Percentiles rank a stretch among this genome's conserved stretches.
These are phyloP conservation scores for Eristalis tenax DNA, from an alignment of 2,888 invertebrate species.

Conservation along the genomic window DNA sequence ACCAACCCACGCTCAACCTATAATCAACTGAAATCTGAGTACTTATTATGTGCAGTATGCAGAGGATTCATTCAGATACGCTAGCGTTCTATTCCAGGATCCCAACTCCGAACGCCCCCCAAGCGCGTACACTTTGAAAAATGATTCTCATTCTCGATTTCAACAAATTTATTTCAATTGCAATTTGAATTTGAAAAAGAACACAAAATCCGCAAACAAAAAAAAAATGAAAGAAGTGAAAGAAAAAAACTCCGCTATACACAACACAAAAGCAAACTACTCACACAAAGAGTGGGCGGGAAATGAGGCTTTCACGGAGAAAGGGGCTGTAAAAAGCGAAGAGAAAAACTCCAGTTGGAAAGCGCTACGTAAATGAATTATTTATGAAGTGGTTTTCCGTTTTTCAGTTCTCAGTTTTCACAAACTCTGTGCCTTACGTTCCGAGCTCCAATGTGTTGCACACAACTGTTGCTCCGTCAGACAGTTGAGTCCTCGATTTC, in stretches of 20 bases:
- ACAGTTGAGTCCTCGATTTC: conserved; percentile 64
- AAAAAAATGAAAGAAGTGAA: not conserved
- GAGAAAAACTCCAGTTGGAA: conserved; percentile 66
- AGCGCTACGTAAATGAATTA: conserved; percentile 79
- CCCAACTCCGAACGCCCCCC: conserved; percentile 56
- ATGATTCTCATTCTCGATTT: conserved; percentile 72
- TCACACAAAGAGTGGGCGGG: conserved; percentile 45
- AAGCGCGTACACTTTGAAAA: conserved; percentile 70
- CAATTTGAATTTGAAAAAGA: conserved; percentile 68
- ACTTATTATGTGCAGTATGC: conserved; percentile 63
- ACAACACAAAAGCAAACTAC: conserved; percentile 58
- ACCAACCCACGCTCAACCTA: not conserved
- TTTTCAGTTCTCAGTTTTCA: conserved; percentile 71
- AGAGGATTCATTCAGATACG: conserved; percentile 26
- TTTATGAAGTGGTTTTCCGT: conserved; percentile 80
- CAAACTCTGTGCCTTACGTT: conserved; percentile 51
- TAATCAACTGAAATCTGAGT: conserved; percentile 65
- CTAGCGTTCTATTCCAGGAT: conserved; percentile 21
- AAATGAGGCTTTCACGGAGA: conserved; percentile 11
- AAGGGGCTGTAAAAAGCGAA: conserved; percentile 21
- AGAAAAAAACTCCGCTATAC: conserved; percentile 52
- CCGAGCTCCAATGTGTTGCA: conserved; percentile 62
- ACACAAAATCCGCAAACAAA: conserved; percentile 27
- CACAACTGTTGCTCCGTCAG: conserved; percentile 65
- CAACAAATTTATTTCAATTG: conserved; percentile 73